Conservation (phyloP, 2,797 vertebrate species). For the Periophthalmus magnuspinnatus region DNA sequence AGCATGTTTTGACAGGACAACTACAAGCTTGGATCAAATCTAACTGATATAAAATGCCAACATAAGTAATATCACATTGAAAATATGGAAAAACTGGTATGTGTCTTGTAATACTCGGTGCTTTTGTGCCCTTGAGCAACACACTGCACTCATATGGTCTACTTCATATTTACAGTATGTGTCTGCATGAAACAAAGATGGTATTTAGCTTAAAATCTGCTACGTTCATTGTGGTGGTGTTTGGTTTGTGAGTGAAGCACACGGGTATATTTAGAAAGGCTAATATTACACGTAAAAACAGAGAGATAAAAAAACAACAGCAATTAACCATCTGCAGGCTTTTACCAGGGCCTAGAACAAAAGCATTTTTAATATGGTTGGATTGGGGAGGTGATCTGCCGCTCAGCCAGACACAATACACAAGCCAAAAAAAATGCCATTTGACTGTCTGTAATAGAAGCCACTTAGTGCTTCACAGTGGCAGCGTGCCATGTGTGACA, state of each 20-base stretch:
- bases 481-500: conserved; percentile 42
- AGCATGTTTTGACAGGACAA: neutral
- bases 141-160: neutral
- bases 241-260: neutral
- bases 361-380: conserved; percentile 51
- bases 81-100: neutral
- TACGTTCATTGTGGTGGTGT: neutral
- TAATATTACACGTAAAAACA: conserved; percentile 29
- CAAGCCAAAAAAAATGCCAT: conserved; percentile 30
- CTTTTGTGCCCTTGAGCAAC: neutral
- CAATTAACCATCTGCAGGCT: conserved; percentile 65
- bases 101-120: neutral
- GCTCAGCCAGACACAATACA: conserved; percentile 49
- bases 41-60: neutral
- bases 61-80: neutral
- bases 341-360: conserved; percentile 52
- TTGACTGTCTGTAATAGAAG: conserved; percentile 55
- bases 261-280: conserved; percentile 42
- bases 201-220: neutral
- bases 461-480: conserved; percentile 53
- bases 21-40: neutral
- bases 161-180: neutral
- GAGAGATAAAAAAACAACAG: conserved; percentile 31
- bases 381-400: conserved; percentile 50
- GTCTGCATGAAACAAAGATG: neutral